phyloP scores from a whole-genome alignment of 1,140 invertebrate genomes.

The Drosophila albomicans region DNA sequence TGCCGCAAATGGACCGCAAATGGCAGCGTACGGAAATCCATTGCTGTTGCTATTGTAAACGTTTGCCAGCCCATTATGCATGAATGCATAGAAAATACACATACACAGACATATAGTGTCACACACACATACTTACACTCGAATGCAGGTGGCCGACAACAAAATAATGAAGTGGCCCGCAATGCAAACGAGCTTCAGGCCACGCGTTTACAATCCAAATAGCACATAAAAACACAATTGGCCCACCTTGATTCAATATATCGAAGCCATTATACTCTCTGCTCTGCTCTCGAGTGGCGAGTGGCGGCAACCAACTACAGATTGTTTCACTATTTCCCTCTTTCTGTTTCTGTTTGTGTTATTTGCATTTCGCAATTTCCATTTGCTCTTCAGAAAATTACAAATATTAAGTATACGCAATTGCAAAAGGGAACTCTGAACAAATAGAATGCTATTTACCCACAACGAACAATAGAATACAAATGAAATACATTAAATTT shows the following conservation, averaged over 20 bases:
- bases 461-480: no score
- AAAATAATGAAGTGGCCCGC: conserved; percentile 75
- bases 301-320: no score
- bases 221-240: conserved; percentile 38
- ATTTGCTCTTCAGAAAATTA: neutral
- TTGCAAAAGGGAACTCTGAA: neutral
- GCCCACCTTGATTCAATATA: conserved; percentile 6
- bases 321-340: conserved; percentile 6
- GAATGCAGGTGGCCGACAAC: conserved; percentile 45
- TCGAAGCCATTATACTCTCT: conserved; percentile 31
- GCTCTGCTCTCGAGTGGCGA: no score
- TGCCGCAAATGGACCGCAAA: conserved; percentile 78
- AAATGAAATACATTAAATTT: no score
- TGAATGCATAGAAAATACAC: conserved; percentile 74
- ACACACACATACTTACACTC: neutral
- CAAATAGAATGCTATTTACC: no score
- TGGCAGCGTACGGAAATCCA: conserved; percentile 78
- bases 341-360: neutral
- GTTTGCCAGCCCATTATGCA: conserved; percentile 79
- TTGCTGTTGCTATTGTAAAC: conserved; percentile 76
- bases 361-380: neutral
- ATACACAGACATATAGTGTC: neutral
- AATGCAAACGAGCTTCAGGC: conserved; percentile 58
- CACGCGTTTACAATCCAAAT: conserved; percentile 31
- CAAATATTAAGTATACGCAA: conserved; percentile 4